Conservation (phyloP, 2,113 vertebrate species). For the Gopherus flavomarginatus region DNA sequence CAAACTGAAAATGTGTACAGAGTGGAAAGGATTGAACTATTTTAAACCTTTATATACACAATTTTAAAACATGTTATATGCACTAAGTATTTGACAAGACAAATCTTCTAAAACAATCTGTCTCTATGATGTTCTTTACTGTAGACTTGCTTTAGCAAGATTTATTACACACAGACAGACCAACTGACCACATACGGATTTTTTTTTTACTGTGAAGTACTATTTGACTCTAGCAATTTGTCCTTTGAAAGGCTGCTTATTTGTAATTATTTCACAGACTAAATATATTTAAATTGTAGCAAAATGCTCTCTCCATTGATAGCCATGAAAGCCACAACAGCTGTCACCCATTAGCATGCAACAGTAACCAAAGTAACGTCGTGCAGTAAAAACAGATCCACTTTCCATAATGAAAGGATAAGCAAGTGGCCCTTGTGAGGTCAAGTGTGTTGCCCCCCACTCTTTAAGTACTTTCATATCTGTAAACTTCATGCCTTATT, state of each 20-base stretch:
- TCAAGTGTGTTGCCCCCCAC: not conserved
- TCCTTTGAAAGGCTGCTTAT: not conserved
- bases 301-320: slow-evolving; percentile 1
- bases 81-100: not conserved
- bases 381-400: slow-evolving; percentile 1
- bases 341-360: slow-evolving; percentile 33
- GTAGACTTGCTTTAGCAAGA: not conserved
- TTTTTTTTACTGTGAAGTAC: not conserved
- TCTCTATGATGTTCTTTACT: not conserved
- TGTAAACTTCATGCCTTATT: not conserved
- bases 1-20: not conserved
- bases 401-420: not conserved
- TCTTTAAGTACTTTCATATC: not conserved
- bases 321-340: slow-evolving; percentile 14
- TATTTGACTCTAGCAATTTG: not conserved
- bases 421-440: not conserved
- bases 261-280: slow-evolving; percentile 21
- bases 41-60: not conserved
- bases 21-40: not conserved
- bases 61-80: not conserved
- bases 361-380: slow-evolving; percentile 26
- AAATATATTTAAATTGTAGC: slow-evolving; percentile 9
- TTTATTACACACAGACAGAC: not conserved
- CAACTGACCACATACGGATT: not conserved
- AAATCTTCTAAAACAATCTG: not conserved